Percentiles rank a stretch among this genome's conserved stretches.
Evolutionary conservation across 1,140 invertebrate species (phyloP).

Genomic region (Drosophila murphyi): DNA sequence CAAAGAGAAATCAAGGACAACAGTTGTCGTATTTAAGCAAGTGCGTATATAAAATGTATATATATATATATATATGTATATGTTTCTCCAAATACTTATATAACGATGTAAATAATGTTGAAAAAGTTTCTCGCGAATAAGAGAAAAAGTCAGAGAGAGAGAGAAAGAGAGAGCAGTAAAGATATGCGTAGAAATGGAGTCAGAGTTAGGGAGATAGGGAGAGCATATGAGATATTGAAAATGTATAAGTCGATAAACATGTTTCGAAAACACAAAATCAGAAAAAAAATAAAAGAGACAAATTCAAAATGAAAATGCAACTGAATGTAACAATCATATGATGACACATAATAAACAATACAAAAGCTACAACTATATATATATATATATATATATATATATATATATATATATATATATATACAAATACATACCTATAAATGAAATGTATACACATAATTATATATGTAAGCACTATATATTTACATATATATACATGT

Average conservation of each 20-base stretch:
- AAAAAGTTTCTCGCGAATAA: slow-evolving; percentile 3
- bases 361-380: slow-evolving; percentile 33
- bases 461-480: slow-evolving; percentile 14
- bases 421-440: slow-evolving; percentile 20
- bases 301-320: slow-evolving; percentile 30
- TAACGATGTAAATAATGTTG: slow-evolving; percentile 54
- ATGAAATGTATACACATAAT: slow-evolving; percentile 26
- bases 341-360: slow-evolving; percentile 69
- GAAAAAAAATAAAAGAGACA: background rate
- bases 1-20: slow-evolving; percentile 1
- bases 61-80: slow-evolving; percentile 25
- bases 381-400: slow-evolving; percentile 34
- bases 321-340: slow-evolving; percentile 78
- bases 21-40: background rate
- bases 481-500: slow-evolving; percentile 18
- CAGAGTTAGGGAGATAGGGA: background rate
- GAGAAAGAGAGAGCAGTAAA: slow-evolving; percentile 9
- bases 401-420: slow-evolving; percentile 19
- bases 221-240: background rate
- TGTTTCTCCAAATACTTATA: slow-evolving; percentile 8
- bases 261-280: slow-evolving; percentile 4
- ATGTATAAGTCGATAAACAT: background rate
- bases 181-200: slow-evolving; percentile 39
- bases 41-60: slow-evolving; percentile 5
- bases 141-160: background rate